These are phyloP conservation scores for Pangasius macronema DNA, from an alignment of 2,797 vertebrate species.

Conservation along the genomic window DNA sequence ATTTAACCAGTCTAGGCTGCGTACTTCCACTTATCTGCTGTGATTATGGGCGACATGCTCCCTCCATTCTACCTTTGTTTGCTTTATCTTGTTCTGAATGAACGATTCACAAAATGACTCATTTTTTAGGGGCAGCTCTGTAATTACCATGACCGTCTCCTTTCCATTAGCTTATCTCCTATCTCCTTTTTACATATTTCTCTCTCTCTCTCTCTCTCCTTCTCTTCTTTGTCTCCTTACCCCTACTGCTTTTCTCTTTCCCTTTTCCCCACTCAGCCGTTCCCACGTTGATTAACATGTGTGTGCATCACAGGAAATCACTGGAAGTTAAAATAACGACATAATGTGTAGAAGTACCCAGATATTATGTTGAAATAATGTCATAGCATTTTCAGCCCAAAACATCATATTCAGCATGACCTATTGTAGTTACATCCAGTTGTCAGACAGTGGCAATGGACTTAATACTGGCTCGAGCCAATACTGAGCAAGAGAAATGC, in stretches of 20 bases:
- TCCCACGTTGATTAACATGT: not conserved
- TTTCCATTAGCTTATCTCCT: constrained; percentile 34
- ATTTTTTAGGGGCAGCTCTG: constrained; percentile 56
- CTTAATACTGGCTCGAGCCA: too few relatives aligned
- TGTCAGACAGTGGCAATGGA: too few relatives aligned
- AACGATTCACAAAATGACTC: constrained; percentile 57
- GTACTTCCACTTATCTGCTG: not conserved
- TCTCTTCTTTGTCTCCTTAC: constrained; percentile 48
- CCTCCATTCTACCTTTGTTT: constrained; percentile 23
- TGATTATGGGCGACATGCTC: not conserved
- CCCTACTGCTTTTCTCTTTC: constrained; percentile 13
- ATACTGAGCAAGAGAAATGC: too few relatives aligned
- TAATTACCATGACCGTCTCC: constrained; percentile 61
- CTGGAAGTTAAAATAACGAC: too few relatives aligned
- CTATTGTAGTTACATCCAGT: too few relatives aligned
- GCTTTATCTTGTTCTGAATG: constrained; percentile 55
- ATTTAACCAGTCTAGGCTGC: not conserved
- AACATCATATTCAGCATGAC: too few relatives aligned
- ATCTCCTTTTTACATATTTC: not conserved
- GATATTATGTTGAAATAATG: too few relatives aligned
- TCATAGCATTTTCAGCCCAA: too few relatives aligned
- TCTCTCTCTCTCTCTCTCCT: constrained; percentile 42
- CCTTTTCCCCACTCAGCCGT: not conserved
- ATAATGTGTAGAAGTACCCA: too few relatives aligned
- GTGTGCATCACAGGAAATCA: not conserved